Base-by-base conservation (phyloP, 2,797 vertebrate species). In the Lophius americanus region DNA sequence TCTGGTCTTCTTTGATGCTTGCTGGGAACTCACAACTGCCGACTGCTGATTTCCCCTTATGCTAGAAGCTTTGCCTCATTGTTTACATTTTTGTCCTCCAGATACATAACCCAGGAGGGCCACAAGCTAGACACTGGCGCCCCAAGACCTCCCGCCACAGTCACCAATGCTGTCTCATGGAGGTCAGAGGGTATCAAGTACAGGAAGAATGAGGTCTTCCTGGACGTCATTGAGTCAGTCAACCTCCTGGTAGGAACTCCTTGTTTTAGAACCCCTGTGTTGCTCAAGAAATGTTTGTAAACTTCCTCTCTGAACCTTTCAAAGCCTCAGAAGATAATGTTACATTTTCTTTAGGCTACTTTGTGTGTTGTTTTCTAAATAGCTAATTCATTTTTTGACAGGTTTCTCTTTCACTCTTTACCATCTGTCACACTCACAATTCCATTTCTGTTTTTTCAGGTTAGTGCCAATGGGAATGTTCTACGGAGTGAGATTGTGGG, bases 191-290 rank as follows among this genome's bases (percentile, higher is more conserved):
- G 94, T 60, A 94, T 95, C 81, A 95, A 94, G 87, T 89, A 91
- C 88, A 90, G 90, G 85, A 95, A 95, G 90, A 95, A 95, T 10
- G 94, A 95, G 82, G 94, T 95, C 69, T 95, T 95, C 93, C 86
- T 99, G 92, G 97, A 99, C n/a, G 97, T 99, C 91, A 99, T 99
- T 13, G 98, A 99, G 87, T 99, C 97, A 0, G 97, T 99, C 64
- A 99, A 99, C 84, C 97, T 99, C 66, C 74, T 99, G 96, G 98
- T 99, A 93, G 53, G 95, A 73, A 80, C 59, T 58, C 41, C 68
- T 85, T 66, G 71, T 87, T 91, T 85, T 85, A 81, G 84, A 87
- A 79, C n/a, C 13, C 8, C 59, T 4, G 48, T 32, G 74, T 85
- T 81, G 73, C 69, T 70, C 47, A 60, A 81, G 61, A 60, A 83